A percentile compares a stretch with the other conserved stretches of the same genome.
These are phyloP conservation scores for Papilio protenor DNA, from an alignment of 2,888 invertebrate genomes.

Conservation along the genomic window DNA sequence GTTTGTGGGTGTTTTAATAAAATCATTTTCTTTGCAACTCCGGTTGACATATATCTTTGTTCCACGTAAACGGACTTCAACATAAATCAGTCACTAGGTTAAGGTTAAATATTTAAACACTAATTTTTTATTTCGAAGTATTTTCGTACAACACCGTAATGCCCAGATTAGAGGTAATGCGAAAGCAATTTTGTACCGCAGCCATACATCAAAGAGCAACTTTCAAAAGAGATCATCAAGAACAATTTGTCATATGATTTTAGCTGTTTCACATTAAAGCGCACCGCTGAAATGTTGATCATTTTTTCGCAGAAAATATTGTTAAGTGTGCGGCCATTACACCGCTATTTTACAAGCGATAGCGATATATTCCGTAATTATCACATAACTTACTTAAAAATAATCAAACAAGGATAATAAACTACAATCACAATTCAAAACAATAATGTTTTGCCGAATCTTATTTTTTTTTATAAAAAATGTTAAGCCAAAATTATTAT, in stretches of 20 bases:
- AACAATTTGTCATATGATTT: slow-evolving; percentile 71
- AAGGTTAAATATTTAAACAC: background rate
- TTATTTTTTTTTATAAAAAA: too few relatives aligned
- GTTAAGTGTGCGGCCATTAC: slow-evolving; percentile 49
- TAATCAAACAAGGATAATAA: background rate
- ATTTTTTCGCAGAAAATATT: slow-evolving; percentile 65
- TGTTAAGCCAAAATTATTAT: too few relatives aligned
- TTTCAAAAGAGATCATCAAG: slow-evolving; percentile 60
- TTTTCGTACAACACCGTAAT: slow-evolving; percentile 32
- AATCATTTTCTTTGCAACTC: background rate
- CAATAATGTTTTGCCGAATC: too few relatives aligned
- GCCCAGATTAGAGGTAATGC: slow-evolving; percentile 29
- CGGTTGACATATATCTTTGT: background rate
- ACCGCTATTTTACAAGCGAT: slow-evolving; percentile 19
- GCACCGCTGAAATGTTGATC: slow-evolving; percentile 55
- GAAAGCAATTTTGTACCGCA: slow-evolving; percentile 39
- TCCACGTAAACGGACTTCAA: background rate
- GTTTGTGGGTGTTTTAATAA: too few relatives aligned
- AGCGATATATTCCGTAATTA: background rate
- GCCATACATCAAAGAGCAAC: slow-evolving; percentile 68
- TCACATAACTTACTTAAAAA: background rate
- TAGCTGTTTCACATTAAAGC: slow-evolving; percentile 54
- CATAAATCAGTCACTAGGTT: slow-evolving; percentile 13
- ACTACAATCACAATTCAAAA: too few relatives aligned
- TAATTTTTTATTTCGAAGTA: background rate